Evolutionary conservation across 2,797 vertebrate species (phyloP).

Genomic region (Scyliorhinus canicula): DNA sequence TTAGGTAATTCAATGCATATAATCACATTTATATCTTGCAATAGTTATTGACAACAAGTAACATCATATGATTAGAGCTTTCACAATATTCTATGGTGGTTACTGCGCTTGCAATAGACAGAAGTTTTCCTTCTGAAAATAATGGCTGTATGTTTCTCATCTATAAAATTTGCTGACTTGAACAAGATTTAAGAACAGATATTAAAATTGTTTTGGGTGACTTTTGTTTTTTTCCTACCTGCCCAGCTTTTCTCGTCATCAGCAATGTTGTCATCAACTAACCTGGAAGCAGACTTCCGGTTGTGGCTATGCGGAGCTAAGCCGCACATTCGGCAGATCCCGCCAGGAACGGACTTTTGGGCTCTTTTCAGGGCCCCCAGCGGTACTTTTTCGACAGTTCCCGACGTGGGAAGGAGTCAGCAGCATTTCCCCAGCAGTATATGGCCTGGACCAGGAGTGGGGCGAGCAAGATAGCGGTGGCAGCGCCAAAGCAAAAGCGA

Average conservation of each 20-base stretch:
- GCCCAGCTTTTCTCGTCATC: constrained; percentile 40
- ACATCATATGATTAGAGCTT: neutral
- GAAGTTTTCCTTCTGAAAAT: neutral
- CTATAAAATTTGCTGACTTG: neutral
- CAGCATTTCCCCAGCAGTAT: no score
- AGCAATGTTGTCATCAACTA: constrained; percentile 39
- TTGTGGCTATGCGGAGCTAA: no score
- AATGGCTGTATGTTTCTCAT: neutral
- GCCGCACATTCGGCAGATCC: no score
- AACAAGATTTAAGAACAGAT: neutral
- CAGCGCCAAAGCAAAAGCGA: no score
- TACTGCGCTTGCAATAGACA: neutral
- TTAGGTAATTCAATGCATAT: neutral
- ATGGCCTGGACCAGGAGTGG: no score
- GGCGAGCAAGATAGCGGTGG: no score
- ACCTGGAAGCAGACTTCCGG: constrained; percentile 42
- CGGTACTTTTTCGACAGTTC: no score
- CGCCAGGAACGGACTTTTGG: no score
- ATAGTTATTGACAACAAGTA: neutral
- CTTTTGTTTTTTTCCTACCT: constrained; percentile 43
- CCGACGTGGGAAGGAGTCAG: no score
- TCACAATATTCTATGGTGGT: neutral
- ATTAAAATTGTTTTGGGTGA: neutral
- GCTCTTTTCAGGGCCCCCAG: no score
- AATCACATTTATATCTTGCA: neutral